phyloP scores from a whole-genome alignment of 37 sponge, comb jelly and placozoan species.

The Dysidea cf. avara region DNA sequence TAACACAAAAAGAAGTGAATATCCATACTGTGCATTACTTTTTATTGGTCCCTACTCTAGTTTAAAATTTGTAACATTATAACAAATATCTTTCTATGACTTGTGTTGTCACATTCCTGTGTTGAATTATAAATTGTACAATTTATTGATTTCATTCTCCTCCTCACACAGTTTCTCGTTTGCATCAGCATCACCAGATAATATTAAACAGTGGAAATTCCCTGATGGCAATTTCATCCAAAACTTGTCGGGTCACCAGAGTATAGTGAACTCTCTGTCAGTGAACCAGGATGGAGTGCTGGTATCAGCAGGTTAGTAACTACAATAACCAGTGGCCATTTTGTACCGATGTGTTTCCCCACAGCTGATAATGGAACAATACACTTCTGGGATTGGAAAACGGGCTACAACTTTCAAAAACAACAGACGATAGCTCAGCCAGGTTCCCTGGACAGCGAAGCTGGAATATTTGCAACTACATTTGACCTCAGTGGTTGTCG shows the following conservation, averaged over 20 bases:
- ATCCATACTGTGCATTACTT: too few species aligned
- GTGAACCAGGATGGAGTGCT: conserved; percentile 90
- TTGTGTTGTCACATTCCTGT: too few species aligned
- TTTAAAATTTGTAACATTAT: too few species aligned
- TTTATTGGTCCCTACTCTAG: too few species aligned
- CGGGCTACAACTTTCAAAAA: conserved; percentile 97
- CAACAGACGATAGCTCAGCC: conserved; percentile 90
- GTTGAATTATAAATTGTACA: conserved; percentile 4
- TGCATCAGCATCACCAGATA: conserved; percentile 93
- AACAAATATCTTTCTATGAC: too few species aligned
- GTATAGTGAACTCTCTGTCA: conserved; percentile 88
- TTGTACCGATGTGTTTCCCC: neutral
- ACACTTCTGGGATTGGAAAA: conserved; percentile 98
- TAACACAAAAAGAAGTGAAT: too few species aligned
- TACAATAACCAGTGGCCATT: neutral
- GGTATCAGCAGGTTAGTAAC: conserved; percentile 83
- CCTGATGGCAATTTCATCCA: conserved; percentile 98
- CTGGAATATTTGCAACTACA: conserved; percentile 81
- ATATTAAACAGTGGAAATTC: conserved; percentile 98
- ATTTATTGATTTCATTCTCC: conserved; percentile 1
- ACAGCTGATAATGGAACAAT: conserved; percentile 94
- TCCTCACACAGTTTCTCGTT: conserved; percentile 75
- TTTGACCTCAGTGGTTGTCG: conserved; percentile 95
- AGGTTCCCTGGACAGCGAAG: conserved; percentile 98
- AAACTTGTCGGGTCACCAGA: conserved; percentile 94